These are phyloP conservation scores for Rhopalosiphum maidis DNA, from an alignment of 1,140 invertebrate genomes.

Conservation along the genomic window DNA sequence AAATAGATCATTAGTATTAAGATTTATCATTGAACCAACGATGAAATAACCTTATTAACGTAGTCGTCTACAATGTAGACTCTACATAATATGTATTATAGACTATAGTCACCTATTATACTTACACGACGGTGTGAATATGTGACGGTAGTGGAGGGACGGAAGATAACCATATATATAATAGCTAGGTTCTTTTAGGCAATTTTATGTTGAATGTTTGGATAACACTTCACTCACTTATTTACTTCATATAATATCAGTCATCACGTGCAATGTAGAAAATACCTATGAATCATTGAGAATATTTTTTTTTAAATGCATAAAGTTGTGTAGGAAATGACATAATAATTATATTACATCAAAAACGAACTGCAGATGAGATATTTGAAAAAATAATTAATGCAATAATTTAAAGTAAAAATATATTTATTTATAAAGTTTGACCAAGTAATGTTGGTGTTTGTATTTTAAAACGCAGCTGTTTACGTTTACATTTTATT, in stretches of 20 bases:
- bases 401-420: neutral
- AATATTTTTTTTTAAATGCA: no score
- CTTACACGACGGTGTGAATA: no score
- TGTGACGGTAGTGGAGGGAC: no score
- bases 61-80: no score
- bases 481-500: conserved; percentile 7
- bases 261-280: neutral
- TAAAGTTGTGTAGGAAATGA: neutral
- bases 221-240: neutral
- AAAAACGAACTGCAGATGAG: neutral
- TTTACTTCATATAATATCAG: neutral
- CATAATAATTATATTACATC: neutral
- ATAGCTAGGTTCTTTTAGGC: no score
- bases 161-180: no score
- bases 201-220: neutral
- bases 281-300: no score
- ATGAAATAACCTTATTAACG: no score
- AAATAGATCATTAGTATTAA: neutral
- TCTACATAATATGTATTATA: no score
- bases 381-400: neutral
- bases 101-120: no score
- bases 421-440: neutral
- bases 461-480: neutral
- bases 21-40: neutral
- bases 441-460: neutral